Conservation (phyloP, 1,140 invertebrate species). For the Drosophila carrolli region DNA sequence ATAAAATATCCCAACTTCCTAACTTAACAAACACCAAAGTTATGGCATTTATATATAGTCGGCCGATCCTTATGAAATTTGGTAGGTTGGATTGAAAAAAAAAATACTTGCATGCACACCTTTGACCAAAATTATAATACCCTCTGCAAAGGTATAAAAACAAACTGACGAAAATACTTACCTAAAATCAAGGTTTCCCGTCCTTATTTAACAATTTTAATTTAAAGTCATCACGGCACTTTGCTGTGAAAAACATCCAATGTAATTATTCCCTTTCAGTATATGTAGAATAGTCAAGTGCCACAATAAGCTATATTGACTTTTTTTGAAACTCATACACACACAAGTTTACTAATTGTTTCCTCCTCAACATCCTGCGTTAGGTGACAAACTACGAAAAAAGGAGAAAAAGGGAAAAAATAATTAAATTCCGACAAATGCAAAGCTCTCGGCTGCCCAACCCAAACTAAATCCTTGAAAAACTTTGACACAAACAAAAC, state of each 20-base stretch:
- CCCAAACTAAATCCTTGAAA: conserved; percentile 54
- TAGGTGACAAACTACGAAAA: conserved; percentile 24
- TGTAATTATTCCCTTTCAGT: conserved; percentile 34
- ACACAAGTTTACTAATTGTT: conserved; percentile 33
- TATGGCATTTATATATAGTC: too few species aligned
- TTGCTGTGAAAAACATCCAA: neutral
- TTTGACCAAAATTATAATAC: too few species aligned
- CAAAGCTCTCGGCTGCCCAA: conserved; percentile 31
- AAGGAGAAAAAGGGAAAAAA: conserved; percentile 25
- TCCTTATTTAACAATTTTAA: neutral
- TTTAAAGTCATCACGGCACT: too few species aligned
- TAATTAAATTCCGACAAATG: conserved; percentile 70
- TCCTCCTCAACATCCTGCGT: conserved; percentile 12
- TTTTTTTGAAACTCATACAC: conserved; percentile 10
- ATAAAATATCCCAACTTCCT: too few species aligned
- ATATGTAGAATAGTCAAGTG: neutral
- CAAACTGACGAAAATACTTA: too few species aligned
- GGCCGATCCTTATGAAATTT: too few species aligned
- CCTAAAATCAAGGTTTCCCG: neutral
- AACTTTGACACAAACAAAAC: conserved; percentile 55
- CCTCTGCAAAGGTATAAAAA: too few species aligned
- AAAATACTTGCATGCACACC: too few species aligned
- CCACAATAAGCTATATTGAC: conserved; percentile 16
- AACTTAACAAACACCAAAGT: too few species aligned
- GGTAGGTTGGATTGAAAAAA: too few species aligned